phyloP scores from a whole-genome alignment of 2,888 invertebrate species.

The Cryptocephalus primarius region DNA sequence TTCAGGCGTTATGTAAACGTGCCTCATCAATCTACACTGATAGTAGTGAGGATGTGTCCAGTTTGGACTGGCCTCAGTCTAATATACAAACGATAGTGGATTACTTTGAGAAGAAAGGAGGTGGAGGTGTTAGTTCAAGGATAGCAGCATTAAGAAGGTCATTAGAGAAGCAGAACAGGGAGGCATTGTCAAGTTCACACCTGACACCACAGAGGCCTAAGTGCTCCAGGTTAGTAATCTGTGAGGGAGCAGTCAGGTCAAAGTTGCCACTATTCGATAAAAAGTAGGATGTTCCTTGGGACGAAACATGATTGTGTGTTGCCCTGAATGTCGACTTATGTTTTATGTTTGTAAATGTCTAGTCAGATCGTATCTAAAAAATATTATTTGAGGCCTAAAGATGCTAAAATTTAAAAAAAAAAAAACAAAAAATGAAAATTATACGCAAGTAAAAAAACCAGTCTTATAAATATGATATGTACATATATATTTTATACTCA shows the following conservation, averaged over 20 bases:
- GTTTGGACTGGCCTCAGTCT: conserved; percentile 58
- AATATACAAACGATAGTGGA: conserved; percentile 77
- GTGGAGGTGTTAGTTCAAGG: conserved; percentile 26
- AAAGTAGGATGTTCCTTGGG: conserved; percentile 26
- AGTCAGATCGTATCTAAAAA: conserved; percentile 21
- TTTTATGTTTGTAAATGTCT: conserved; percentile 16
- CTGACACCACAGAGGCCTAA: conserved; percentile 34
- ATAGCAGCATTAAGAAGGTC: conserved; percentile 32
- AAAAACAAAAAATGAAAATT: conserved; percentile 1
- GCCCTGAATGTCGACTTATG: no score
- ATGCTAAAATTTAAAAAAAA: conserved; percentile 10
- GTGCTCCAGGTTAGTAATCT: conserved; percentile 59
- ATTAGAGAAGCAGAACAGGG: conserved; percentile 25
- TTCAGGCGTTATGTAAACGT: conserved; percentile 50
- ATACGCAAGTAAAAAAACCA: no score
- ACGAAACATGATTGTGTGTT: conserved; percentile 6
- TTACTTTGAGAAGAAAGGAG: conserved; percentile 74
- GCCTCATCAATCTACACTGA: conserved; percentile 79
- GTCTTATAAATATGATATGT: no score
- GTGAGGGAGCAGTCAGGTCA: conserved; percentile 78
- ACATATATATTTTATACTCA: conserved; percentile 14
- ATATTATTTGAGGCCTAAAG: conserved; percentile 13
- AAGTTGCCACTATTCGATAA: conserved; percentile 80
- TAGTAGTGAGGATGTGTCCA: conserved; percentile 77
- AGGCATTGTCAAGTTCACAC: conserved; percentile 10